Percentiles rank a stretch among this genome's conserved stretches.
Conservation (phyloP, 2,113 vertebrate genomes). For the Salvelinus sp. region DNA sequence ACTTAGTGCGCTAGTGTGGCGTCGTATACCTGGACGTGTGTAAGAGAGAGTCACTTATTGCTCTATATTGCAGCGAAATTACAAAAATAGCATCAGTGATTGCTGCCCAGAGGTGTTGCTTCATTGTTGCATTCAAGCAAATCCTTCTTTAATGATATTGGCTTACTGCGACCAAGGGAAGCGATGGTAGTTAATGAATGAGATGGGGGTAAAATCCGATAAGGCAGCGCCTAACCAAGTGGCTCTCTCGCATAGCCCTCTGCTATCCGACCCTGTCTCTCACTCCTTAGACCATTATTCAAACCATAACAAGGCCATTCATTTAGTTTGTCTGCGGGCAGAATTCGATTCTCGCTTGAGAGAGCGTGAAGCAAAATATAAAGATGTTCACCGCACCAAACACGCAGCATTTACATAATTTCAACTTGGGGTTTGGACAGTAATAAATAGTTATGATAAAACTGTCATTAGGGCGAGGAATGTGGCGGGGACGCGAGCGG, state of each 20-base stretch:
- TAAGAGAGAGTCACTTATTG: conserved; percentile 50
- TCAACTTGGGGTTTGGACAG: conserved; percentile 32
- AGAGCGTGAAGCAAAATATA: conserved; percentile 63
- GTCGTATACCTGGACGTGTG: background rate
- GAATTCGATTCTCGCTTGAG: conserved; percentile 74
- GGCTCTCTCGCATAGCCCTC: conserved; percentile 53
- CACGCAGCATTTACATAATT: conserved; percentile 72
- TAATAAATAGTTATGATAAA: conserved; percentile 76
- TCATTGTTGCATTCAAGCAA: conserved; percentile 55
- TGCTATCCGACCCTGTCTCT: conserved; percentile 41
- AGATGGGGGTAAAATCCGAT: conserved; percentile 45
- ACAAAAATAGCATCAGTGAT: conserved; percentile 53
- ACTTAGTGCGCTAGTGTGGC: no score
- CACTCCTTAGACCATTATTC: conserved; percentile 57
- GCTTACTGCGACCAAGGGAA: conserved; percentile 62
- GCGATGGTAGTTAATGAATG: conserved; percentile 15
- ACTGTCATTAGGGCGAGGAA: conserved; percentile 66
- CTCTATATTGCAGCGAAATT: conserved; percentile 58
- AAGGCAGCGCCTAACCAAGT: conserved; percentile 61
- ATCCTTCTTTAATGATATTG: conserved; percentile 63
- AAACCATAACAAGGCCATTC: conserved; percentile 71
- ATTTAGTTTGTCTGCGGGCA: conserved; percentile 65
- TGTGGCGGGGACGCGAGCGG: background rate
- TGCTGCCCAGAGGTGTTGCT: conserved; percentile 52
- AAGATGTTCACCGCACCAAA: conserved; percentile 62